These are phyloP conservation scores for Stenopsyche tienmushanensis DNA, from an alignment of 1,140 invertebrate genomes.

Conservation along the genomic window DNA sequence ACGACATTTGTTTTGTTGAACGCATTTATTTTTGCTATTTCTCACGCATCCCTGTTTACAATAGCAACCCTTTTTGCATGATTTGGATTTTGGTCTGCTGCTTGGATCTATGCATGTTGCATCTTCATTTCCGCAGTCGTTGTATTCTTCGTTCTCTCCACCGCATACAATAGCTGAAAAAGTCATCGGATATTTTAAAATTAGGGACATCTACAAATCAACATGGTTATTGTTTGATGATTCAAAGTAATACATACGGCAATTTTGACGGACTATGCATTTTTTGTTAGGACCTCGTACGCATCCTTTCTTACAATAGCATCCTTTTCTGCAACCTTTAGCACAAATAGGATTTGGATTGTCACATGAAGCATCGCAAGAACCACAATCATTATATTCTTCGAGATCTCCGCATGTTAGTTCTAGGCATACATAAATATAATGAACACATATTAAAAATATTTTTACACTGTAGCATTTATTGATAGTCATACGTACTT, in stretches of 20 bases:
- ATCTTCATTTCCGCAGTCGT: constrained; percentile 7
- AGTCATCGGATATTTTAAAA: neutral
- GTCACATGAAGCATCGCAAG: constrained; percentile 9
- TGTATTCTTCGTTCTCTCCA: constrained; percentile 8
- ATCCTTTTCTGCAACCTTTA: neutral
- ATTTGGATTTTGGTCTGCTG: neutral
- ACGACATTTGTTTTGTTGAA: constrained; percentile 1
- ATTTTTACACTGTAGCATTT: neutral
- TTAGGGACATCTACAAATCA: neutral
- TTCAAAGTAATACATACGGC: constrained; percentile 3
- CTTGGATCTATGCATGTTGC: constrained; percentile 5
- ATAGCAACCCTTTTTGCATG: constrained; percentile 2
- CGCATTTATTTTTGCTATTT: neutral
- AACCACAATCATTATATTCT: constrained; percentile 1
- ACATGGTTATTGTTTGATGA: neutral
- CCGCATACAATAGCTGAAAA: constrained; percentile 3
- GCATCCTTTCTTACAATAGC: constrained; percentile 10
- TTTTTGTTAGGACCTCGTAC: neutral
- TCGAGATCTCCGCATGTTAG: neutral
- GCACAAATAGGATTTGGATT: constrained; percentile 13
- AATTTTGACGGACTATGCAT: neutral
- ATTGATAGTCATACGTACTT: too few relatives aligned
- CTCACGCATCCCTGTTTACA: constrained; percentile 17
- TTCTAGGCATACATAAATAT: too few relatives aligned
- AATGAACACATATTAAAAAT: too few relatives aligned